These are phyloP conservation scores for Drosophila macrospina DNA, from an alignment of 2,888 invertebrate genomes.

Conservation along the genomic window DNA sequence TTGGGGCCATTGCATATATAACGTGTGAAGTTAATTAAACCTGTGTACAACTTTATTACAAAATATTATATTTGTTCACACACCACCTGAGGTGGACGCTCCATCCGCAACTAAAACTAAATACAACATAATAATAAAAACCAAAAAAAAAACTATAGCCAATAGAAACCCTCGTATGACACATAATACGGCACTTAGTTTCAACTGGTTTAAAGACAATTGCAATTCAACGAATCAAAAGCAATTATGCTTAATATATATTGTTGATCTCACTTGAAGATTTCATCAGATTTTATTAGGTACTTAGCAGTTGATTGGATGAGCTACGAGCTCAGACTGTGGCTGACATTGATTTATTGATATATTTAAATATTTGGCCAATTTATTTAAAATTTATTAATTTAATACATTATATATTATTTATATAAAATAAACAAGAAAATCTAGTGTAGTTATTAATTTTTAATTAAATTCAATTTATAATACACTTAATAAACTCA, in stretches of 20 bases:
- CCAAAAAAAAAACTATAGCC: too few species aligned
- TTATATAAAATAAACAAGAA: too few species aligned
- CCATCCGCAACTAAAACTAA: slow-evolving; percentile 17
- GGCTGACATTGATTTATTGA: not conserved
- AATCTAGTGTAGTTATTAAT: too few species aligned
- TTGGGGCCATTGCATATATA: slow-evolving; percentile 57
- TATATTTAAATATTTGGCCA: not conserved
- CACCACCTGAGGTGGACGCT: slow-evolving; percentile 39
- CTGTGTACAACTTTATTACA: slow-evolving; percentile 75
- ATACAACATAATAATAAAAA: slow-evolving; percentile 4
- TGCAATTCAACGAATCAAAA: slow-evolving; percentile 26
- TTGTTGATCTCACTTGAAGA: slow-evolving; percentile 12
- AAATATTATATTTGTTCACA: slow-evolving; percentile 74
- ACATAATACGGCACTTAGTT: slow-evolving; percentile 3
- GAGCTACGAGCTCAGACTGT: too few species aligned
- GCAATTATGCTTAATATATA: slow-evolving; percentile 5
- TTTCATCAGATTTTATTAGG: slow-evolving; percentile 8
- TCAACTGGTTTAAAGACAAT: slow-evolving; percentile 6
- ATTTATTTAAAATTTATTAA: too few species aligned
- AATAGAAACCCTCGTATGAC: slow-evolving; percentile 21
- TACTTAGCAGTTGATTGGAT: slow-evolving; percentile 1
- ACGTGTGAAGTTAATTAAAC: slow-evolving; percentile 80
- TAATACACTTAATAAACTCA: too few species aligned
- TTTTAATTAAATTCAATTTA: too few species aligned
- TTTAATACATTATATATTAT: too few species aligned